These are phyloP conservation scores for Tigriopus japonicus DNA, from an alignment of 1,140 invertebrate species.

Conservation along the genomic window DNA sequence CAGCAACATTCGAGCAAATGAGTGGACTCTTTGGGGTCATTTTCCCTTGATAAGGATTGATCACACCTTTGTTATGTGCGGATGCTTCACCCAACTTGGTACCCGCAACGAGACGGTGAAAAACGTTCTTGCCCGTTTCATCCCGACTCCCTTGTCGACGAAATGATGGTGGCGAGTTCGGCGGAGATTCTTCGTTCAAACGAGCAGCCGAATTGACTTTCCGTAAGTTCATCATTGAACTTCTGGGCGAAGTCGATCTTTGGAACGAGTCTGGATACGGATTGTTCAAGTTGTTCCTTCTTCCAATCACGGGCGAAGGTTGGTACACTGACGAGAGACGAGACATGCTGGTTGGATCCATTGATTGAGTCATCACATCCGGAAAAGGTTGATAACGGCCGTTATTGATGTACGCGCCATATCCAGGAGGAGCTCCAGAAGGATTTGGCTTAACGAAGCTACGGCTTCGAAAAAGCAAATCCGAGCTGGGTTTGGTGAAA, in stretches of 20 bases:
- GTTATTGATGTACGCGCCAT: not conserved
- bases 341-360: not conserved
- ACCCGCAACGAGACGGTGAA: conserved; percentile 51
- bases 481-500: conserved; percentile 2
- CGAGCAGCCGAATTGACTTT: conserved; percentile 8
- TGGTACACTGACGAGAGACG: conserved; percentile 9
- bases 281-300: not conserved
- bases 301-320: conserved; percentile 3
- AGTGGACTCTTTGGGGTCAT: conserved; percentile 35
- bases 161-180: conserved; percentile 21
- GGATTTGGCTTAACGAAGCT: conserved; percentile 10
- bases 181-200: conserved; percentile 20
- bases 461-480: conserved; percentile 1
- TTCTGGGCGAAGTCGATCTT: conserved; percentile 2
- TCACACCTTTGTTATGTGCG: conserved; percentile 38
- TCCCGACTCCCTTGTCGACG: conserved; percentile 10
- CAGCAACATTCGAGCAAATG: conserved; percentile 53
- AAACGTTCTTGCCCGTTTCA: conserved; percentile 36
- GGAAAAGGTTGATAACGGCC: not conserved
- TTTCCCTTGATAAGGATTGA: conserved; percentile 42
- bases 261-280: not conserved
- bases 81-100: conserved; percentile 32
- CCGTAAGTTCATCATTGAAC: not conserved
- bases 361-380: not conserved
- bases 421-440: not conserved